Conservation (phyloP, 2,797 vertebrate species). For the Cynopterus sphinx region DNA sequence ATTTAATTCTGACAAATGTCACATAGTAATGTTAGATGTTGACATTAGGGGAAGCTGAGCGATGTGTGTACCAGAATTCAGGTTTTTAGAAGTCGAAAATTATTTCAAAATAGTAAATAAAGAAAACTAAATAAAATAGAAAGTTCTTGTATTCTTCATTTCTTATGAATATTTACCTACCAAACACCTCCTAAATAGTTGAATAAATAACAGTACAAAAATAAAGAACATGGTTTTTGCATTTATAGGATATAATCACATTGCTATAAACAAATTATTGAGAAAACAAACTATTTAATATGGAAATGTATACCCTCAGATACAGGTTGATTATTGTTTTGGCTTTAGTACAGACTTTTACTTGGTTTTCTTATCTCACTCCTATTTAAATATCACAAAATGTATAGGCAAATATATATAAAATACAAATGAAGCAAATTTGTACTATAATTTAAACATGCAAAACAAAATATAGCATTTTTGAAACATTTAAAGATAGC, state of each 20-base stretch:
- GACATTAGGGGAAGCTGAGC: too few species aligned
- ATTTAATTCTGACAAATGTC: too few species aligned
- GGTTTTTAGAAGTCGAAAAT: too few species aligned
- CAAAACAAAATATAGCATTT: constrained; percentile 32
- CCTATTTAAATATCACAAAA: neutral
- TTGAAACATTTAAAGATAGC: neutral
- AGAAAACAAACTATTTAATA: neutral
- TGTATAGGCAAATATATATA: neutral
- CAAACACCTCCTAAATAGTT: too few species aligned
- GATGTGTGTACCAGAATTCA: too few species aligned
- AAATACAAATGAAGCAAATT: neutral
- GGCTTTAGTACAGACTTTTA: neutral
- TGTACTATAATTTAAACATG: neutral
- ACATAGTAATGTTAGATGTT: too few species aligned
- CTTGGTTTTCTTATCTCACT: neutral
- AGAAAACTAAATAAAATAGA: too few species aligned
- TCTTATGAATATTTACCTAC: too few species aligned
- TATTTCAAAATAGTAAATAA: too few species aligned
- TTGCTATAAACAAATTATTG: neutral
- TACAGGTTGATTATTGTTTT: neutral
- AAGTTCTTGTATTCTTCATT: too few species aligned
- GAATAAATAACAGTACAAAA: too few species aligned
- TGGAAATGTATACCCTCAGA: neutral
- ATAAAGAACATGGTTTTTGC: neutral
- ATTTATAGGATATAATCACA: neutral